Evolutionary conservation across 2,797 vertebrate genomes (phyloP), one percentile per base, ranked within the genome.

Genomic region (Knipowitschia caucasica): DNA sequence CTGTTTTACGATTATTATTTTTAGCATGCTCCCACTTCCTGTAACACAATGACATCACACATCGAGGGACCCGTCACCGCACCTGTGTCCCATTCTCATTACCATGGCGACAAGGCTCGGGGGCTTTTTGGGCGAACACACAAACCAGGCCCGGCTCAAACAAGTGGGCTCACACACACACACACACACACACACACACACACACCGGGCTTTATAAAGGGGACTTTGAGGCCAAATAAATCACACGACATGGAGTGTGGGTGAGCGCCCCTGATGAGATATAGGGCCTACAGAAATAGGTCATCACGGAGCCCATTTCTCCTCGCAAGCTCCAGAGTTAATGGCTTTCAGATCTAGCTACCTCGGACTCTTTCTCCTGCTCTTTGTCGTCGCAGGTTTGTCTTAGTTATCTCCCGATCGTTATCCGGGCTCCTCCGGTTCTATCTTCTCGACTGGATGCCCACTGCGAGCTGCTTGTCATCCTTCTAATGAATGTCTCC

Each of bases 241-340:
- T 88, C 78, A 85, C 52, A 56, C 64, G 72, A 78, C 69, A 67
- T 77, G 72, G 63, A 71, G 71, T 82, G 68, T 63, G n/a, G 77
- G 67, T 75, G 66, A 83, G 69, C 64, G 74, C 67, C 59, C 56
- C 71, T 75, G 66, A 75, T 87, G 85, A 88, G 81, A 80, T 82
- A 81, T 82, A 69, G 77, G 80, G 74, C 74, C 81, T 78, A 68
- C 64, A 85, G 78, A 89, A 90, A 88, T 83, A 88, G 87, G 88
- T 74, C 84, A 88, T 83, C 66, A 50, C 71, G 73, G 69, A 82
- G 60, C 71, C 64, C 72, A 72, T 80, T 81, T 65, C 70, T 79
- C 64, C 69, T 26, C 47, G 69, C 80, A 64, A 67, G 50, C 57
- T 46, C 58, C 47, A 43, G 61, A 79, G 78, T 82, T 83, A 83